These are phyloP conservation scores for Neomonachus schauinslandi DNA, from an alignment of 2,113 vertebrate species.

Conservation along the genomic window DNA sequence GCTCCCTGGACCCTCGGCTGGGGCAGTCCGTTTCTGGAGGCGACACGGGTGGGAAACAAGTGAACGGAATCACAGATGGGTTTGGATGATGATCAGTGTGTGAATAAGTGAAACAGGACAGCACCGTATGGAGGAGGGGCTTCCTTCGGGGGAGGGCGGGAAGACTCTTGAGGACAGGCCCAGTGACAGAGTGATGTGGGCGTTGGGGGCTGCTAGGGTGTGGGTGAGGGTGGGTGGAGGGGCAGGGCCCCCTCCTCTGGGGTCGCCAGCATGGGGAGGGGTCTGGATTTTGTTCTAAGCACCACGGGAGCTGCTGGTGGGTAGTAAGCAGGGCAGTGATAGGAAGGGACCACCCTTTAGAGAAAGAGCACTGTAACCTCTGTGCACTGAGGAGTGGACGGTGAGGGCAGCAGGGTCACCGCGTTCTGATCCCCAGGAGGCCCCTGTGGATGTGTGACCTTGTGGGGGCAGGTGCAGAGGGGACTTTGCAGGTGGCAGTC, in stretches of 20 bases:
- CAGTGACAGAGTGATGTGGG: background rate
- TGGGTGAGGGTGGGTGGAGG: background rate
- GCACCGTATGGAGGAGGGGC: rapidly evolving
- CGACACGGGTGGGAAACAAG: background rate
- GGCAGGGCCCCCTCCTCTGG: too few relatives aligned
- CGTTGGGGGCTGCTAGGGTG: background rate
- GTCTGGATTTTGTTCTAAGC: background rate
- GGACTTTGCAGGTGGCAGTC: background rate
- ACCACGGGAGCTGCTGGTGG: background rate
- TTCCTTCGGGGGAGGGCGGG: background rate
- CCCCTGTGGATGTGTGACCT: background rate
- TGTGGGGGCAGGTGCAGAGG: background rate
- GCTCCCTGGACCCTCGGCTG: background rate
- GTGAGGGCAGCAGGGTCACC: background rate
- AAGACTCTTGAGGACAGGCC: background rate
- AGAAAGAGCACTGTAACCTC: background rate
- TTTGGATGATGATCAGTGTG: background rate
- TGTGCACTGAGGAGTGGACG: background rate
- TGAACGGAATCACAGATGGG: background rate
- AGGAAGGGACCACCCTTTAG: background rate
- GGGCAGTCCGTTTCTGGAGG: background rate
- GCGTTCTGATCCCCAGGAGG: rapidly evolving
- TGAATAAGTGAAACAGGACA: background rate
- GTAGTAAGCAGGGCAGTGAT: background rate
- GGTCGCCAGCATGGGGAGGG: too few relatives aligned